These are phyloP conservation scores for Bemisia tabaci DNA, from an alignment of 1,140 invertebrate species.

Conservation along the genomic window DNA sequence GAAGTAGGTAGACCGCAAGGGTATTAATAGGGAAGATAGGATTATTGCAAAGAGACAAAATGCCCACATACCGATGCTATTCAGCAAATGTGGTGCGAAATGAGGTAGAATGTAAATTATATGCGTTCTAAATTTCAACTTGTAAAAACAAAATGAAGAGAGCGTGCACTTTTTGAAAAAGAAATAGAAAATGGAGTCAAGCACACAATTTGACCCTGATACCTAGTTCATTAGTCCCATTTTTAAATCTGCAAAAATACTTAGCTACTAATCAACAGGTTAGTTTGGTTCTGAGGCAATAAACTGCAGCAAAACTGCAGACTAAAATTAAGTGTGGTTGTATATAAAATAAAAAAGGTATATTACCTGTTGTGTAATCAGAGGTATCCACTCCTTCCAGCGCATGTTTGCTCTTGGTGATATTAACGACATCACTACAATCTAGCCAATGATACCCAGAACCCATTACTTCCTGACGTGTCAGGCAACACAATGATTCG, in stretches of 20 bases:
- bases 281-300: neutral
- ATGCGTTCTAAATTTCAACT: too few relatives aligned
- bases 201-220: too few relatives aligned
- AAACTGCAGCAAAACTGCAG: neutral
- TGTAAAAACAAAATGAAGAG: too few relatives aligned
- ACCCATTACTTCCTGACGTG: neutral
- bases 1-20: too few relatives aligned
- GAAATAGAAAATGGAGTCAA: too few relatives aligned
- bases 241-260: neutral
- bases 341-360: neutral
- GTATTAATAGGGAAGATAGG: too few relatives aligned
- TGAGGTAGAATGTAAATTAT: too few relatives aligned
- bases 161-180: too few relatives aligned
- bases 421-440: neutral
- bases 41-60: too few relatives aligned
- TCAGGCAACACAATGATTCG: too few relatives aligned
- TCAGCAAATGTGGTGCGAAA: too few relatives aligned
- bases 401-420: slow-evolving; percentile 11
- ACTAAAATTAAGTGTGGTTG: neutral
- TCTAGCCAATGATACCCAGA: neutral
- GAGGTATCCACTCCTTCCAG: slow-evolving; percentile 27
- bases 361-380: slow-evolving; percentile 25
- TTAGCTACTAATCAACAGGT: neutral
- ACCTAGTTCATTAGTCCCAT: neutral
- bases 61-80: too few relatives aligned